Evolutionary conservation across 2,113 vertebrate genomes (phyloP), one percentile per base, ranked within the genome.

Genomic region (Craseonycteris thonglongyai): DNA sequence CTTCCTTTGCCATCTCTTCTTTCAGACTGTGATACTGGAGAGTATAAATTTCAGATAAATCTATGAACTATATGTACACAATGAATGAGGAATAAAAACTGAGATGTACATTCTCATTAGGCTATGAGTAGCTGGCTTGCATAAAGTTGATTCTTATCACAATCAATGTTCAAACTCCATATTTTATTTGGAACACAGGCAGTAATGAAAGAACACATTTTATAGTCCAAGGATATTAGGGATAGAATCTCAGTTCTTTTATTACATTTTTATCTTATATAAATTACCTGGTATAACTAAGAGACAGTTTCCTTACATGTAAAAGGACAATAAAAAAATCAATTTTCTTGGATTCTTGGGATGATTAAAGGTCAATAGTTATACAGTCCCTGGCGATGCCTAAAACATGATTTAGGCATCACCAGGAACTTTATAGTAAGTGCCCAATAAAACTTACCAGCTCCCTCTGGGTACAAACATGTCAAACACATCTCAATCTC

Each of bases 301-400:
- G 24, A 49, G 42, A 54, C 59, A 45, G 18, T 92, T 83, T 90
- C 30, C n/a, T 79, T 86, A 18, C 38, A 35, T 78, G 33, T n/a
- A 66, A 90, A 54, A 71, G 54, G 19, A 93, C 51, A 91, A 33
- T 47, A 76, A 68, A 28, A 69, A 65, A 56, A 58, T 40, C 33
- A 30, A 82, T 9, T 19, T 81, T 65, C 30, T 82, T 72, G 18
- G 13, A 54, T 78, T 72, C 83, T 65, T 92, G 24, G 22, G 38
- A 74, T 51, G 19, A 40, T 80, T 75, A 74, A 65, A 68, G 86
- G 49, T 63, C 58, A 83, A 38, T 79, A 80, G 93, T 96, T 93
- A 58, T 81, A 51, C 88, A 89, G 49, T 21, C 33, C 14, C 42
- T 56, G 33, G 9, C 47, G 22, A 0, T 79, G 12, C 38, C 63